Conservation (phyloP, 2,113 vertebrate species). For the Pyrgilauda ruficollis region DNA sequence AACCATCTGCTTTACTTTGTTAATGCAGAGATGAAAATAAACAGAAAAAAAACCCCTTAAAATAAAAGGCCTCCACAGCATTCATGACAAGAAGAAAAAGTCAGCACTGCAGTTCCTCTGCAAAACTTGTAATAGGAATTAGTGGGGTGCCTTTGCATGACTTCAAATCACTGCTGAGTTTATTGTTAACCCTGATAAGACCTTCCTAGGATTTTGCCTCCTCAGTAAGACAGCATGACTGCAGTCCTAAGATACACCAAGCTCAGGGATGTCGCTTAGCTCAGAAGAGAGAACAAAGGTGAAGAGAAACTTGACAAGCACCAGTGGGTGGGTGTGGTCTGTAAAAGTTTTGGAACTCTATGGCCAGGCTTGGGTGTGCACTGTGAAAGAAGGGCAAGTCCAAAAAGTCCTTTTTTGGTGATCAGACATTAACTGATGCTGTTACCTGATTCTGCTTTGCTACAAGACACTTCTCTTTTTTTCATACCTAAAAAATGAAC, state of each 20-base stretch:
- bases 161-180: neutral
- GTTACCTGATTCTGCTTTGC: neutral
- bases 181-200: neutral
- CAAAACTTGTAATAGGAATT: neutral
- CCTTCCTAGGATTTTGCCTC: neutral
- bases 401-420: neutral
- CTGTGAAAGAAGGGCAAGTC: neutral
- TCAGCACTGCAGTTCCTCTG: neutral
- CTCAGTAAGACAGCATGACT: neutral
- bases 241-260: neutral
- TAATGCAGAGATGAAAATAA: neutral
- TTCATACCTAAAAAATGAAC: neutral
- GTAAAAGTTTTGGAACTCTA: neutral
- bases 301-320: neutral
- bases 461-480: neutral
- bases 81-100: neutral
- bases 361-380: neutral
- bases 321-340: fast-evolving
- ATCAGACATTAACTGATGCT: neutral
- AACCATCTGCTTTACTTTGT: neutral
- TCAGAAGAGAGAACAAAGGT: neutral
- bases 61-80: neutral
- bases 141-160: neutral
- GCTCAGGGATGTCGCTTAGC: neutral
- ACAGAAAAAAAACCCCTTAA: neutral